Conservation (phyloP, 1,140 invertebrate genomes). For the Pseudoatta argentina region DNA sequence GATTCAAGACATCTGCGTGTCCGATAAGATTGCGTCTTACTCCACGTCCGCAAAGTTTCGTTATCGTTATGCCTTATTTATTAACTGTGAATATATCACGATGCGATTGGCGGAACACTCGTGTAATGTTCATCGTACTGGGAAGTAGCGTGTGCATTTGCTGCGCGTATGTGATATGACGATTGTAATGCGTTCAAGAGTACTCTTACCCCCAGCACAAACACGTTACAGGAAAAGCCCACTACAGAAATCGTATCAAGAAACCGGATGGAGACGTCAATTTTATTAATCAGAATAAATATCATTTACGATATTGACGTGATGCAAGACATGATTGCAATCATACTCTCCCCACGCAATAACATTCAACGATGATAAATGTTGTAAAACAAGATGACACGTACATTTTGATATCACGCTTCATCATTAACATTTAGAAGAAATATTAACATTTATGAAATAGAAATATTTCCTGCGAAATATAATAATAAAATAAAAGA, state of each 20-base stretch:
- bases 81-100: constrained; percentile 60
- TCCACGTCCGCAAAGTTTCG: constrained; percentile 63
- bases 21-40: constrained; percentile 73
- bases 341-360: not conserved
- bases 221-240: constrained; percentile 4
- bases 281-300: constrained; percentile 43
- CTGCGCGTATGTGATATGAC: constrained; percentile 10
- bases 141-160: constrained; percentile 6
- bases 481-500: not conserved
- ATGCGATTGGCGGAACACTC: constrained; percentile 45
- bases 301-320: not conserved
- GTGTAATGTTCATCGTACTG: constrained; percentile 7
- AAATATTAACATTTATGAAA: constrained; percentile 31
- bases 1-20: constrained; percentile 69
- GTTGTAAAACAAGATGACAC: constrained; percentile 24
- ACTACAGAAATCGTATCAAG: constrained; percentile 11
- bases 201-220: not conserved
- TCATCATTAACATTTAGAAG: not conserved
- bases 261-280: constrained; percentile 16
- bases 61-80: constrained; percentile 71
- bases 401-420: not conserved
- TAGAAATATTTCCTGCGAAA: not conserved
- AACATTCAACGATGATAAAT: not conserved
- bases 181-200: not conserved
- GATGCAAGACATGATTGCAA: constrained; percentile 9